Evolutionary conservation across 2,888 invertebrate species (phyloP), one percentile per base, ranked within the genome.

Genomic region (Nymphalis polychloros): DNA sequence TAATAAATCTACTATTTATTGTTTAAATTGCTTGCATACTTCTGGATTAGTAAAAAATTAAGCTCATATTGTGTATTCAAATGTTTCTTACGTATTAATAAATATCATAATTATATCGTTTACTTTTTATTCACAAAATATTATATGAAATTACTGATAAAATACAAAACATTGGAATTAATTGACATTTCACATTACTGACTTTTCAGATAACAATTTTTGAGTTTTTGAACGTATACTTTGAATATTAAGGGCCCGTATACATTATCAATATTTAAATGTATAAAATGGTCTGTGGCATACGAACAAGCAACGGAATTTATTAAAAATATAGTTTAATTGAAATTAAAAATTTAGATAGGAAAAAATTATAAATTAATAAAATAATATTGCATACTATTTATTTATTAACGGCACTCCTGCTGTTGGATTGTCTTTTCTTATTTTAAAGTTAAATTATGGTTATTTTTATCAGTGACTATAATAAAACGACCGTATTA

Each of bases 151-250:
- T 8, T 55, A 31, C 27, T 27, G 27, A 53, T 20, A 53, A 35
- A 57, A 57, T 41, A 57, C 35, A 57, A 57, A 57, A 57, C 57
- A 57, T 57, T 35, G 19, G 10, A 35, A 57, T 57, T 57, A 19
- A 35, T 55, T 20, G 13, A 27, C 16, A 6, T 27, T 20, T 53
- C 31, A 35, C 57, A 41, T 57, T 57, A 27, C 41, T 57, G 57
- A 57, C 57, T 17, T 57, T 35, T 35, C 8, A 2, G 8, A 49
- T 49, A 49, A 7, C 13, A 41, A 41, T 13, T 13, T 3, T 41
- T 1, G 23, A 17, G 27, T 53, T 53, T 53, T 27, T 53, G 27
- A 53, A 53, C 53, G 53, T 17, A 10, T 10, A 10, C 20, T 23
- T 7, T 8, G 0, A 8, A 17, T 17, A 8, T n/a, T 64, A 57